Evolutionary conservation across 2,888 invertebrate genomes (phyloP), one percentile per base, ranked within the genome.

Genomic region (Silvanus unidentatus): DNA sequence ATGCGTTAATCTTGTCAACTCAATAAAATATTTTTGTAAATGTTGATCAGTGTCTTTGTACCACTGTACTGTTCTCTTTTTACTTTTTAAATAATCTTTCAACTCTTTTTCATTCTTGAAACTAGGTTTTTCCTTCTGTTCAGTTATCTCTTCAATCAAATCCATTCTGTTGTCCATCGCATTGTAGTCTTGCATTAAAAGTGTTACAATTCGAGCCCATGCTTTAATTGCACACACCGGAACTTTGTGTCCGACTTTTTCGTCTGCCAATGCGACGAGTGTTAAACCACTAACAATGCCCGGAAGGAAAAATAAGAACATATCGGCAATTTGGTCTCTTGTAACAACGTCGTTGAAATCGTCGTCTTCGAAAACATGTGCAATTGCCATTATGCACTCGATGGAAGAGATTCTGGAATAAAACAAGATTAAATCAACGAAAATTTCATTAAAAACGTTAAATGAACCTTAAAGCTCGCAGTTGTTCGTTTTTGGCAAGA

Each of bases 401-500:
- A 82, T 70, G 1, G 80, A 74, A 36, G 70, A 61, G 41, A 73
- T 63, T 63, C 79, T 79, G 50, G 22, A 60, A 57, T 51, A 42
- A 44, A n/a, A n/a, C n/a, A n/a, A n/a, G n/a, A 43, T 40, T 10
- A 32, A 44, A 36, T 32, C 8, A 39, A n/a, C n/a, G n/a, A n/a
- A n/a, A n/a, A n/a, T n/a, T n/a, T n/a, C n/a, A n/a, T n/a, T n/a
- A n/a, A n/a, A n/a, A n/a, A n/a, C n/a, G n/a, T n/a, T n/a, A n/a
- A n/a, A 42, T 14, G 12, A 38, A 86, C 84, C 83, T 80, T 10
- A 89, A 69, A 36, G 75, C 67, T 29, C 76, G 73, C 32, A 80
- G 76, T 62, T 78, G 82, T 63, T 88, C 88, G 28, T 72, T 67
- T 63, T 80, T 80, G 8, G 84, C 81, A 12, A 88, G 70, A 54